Evolutionary conservation across 2,888 invertebrate species (phyloP), one percentile per base, ranked within the genome.

Genomic region (Terebella lapidaria): DNA sequence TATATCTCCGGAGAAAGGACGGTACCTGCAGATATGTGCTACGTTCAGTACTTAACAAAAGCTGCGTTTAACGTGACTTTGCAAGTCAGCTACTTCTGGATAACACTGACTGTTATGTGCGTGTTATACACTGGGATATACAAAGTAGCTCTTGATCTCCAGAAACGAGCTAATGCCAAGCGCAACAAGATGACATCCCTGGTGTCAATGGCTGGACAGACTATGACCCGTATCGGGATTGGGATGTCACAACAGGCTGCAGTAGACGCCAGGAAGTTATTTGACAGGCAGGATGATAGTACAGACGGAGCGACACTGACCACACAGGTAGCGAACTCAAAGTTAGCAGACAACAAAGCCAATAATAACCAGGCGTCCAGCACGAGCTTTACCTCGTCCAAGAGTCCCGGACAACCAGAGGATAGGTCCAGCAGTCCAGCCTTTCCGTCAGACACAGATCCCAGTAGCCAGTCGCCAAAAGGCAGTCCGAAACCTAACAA

Each of bases 61-160:
- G 94, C 96, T 0, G 87, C 95, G 57, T 96, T 99, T 81, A 97
- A 97, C 80, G 95, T 96, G 68, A 91, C 95, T 56, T 86, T 97
- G 61, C 96, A 96, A 59, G 93, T 97, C 72, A 91, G 90, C 54
- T 97, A 97, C 81, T 97, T 94, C 79, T 99, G 95, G 96, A 93
- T 91, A 49, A 99, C 99, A 0, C 84, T 99, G 30, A 88, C 94
- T 59, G 94, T 99, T 46, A 86, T 99, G 64, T 93, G 96, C 77
- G 88, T 93, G 61, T 85, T 99, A 10, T 99, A 99, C 79, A 93
- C 92, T 54, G 96, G 95, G 10, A 97, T 97, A 74, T 97, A 96
- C 81, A 92, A 92, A 78, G 95, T 94, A 45, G 97, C 96, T 3
- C 92, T 94, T 76, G 92, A 93, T 71, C 92, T 97, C 91, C 95